Conservation (phyloP, 2,888 invertebrate genomes). For the Sabatieria punctata region DNA sequence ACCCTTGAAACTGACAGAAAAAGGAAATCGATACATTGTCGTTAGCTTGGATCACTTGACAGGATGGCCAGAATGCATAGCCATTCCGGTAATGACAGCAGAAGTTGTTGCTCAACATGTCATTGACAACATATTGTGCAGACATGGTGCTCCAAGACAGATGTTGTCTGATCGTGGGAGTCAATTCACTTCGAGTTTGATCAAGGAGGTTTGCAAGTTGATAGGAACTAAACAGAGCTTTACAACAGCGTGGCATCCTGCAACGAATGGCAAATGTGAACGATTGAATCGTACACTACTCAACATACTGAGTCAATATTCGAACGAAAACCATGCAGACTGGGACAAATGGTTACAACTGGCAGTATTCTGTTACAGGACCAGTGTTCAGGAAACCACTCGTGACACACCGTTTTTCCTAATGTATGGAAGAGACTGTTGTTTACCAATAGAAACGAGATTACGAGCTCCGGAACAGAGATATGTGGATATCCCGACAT, state of each 20-base stretch:
- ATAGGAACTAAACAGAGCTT: conserved; percentile 6
- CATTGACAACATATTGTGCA: conserved; percentile 9
- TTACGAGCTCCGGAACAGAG: too few relatives aligned
- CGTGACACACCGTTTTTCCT: conserved; percentile 11
- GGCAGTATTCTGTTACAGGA: conserved; percentile 16
- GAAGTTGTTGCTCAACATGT: conserved; percentile 17
- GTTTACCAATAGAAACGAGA: conserved; percentile 11
- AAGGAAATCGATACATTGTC: conserved; percentile 14
- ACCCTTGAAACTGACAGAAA: conserved; percentile 12
- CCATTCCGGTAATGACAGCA: conserved; percentile 20
- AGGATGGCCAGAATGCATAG: conserved; percentile 14
- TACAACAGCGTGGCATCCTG: conserved; percentile 11
- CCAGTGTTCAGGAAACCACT: conserved; percentile 12
- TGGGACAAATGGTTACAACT: conserved; percentile 18
- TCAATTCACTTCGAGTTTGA: conserved; percentile 11
- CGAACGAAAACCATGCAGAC: conserved; percentile 12
- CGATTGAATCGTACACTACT: conserved; percentile 15
- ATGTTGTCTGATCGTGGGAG: conserved; percentile 14
- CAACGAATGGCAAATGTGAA: conserved; percentile 14
- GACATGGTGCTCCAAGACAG: conserved; percentile 11
- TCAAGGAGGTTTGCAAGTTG: conserved; percentile 9
- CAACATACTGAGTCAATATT: conserved; percentile 14
- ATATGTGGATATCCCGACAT: too few relatives aligned
- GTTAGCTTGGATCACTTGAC: conserved; percentile 12
- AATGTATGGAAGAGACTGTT: conserved; percentile 10